Evolutionary conservation across 2,113 vertebrate species (phyloP).

Genomic region (Varanus salvator): DNA sequence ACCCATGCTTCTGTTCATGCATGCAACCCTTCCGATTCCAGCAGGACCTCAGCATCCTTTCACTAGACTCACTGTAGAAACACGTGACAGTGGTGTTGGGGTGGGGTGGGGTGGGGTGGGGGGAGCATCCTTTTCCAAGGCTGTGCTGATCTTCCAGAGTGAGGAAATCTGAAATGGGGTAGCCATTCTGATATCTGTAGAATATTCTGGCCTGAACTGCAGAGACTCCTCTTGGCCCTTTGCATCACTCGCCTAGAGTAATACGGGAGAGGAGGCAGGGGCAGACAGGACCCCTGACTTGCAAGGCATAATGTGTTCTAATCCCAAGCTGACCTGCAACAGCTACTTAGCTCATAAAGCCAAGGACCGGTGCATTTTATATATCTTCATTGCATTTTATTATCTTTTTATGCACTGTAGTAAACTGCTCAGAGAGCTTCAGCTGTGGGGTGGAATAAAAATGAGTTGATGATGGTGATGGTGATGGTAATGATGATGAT

Average conservation of each 20-base stretch:
- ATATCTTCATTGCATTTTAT: too few species aligned
- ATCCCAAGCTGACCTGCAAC: neutral
- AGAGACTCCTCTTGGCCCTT: neutral
- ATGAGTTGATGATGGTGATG: too few species aligned
- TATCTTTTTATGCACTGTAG: too few species aligned
- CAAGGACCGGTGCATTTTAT: neutral
- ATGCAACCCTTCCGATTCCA: neutral
- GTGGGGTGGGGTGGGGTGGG: neutral
- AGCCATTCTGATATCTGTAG: neutral
- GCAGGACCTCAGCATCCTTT: too few species aligned
- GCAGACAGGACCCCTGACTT: neutral
- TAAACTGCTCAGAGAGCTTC: too few species aligned
- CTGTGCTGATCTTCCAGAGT: neutral
- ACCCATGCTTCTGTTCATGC: neutral
- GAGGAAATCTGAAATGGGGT: neutral
- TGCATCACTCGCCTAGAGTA: neutral
- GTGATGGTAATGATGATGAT: too few species aligned
- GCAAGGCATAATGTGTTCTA: neutral
- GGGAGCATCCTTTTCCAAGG: too few species aligned
- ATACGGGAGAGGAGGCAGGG: neutral
- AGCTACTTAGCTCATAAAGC: neutral
- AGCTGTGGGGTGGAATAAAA: too few species aligned
- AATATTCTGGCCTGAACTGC: neutral
- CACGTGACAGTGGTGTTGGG: too few species aligned
- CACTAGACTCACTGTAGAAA: neutral